Conservation (phyloP, 1,140 invertebrate species). For the Antheraea pernyi region DNA sequence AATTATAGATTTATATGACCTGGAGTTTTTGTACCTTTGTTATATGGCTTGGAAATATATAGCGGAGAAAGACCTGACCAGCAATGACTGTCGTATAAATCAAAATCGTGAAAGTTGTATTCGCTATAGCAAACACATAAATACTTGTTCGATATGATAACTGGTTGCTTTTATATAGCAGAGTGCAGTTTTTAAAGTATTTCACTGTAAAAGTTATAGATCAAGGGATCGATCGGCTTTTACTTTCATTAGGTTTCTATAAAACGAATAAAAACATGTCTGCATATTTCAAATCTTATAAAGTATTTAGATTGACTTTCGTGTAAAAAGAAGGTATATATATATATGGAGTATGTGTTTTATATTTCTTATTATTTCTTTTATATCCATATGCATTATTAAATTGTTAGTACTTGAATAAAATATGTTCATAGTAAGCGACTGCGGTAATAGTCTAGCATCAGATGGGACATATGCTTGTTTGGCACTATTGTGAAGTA, state of each 20-base stretch:
- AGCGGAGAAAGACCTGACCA: conserved; percentile 5
- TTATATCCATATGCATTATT: too few species aligned
- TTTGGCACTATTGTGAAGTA: too few species aligned
- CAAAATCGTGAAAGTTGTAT: conserved; percentile 12
- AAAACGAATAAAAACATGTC: background rate
- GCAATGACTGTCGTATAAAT: conserved; percentile 1
- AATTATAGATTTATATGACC: background rate
- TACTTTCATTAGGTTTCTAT: background rate
- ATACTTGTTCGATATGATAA: conserved; percentile 1
- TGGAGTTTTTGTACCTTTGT: background rate
- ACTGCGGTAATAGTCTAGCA: too few species aligned
- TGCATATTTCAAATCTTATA: too few species aligned
- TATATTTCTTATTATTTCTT: too few species aligned
- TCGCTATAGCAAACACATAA: background rate
- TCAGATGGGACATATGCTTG: too few species aligned
- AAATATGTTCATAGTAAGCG: too few species aligned
- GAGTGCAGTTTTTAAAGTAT: background rate
- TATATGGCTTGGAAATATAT: conserved; percentile 2
- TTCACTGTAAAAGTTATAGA: background rate
- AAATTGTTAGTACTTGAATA: too few species aligned
- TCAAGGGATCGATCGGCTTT: background rate
- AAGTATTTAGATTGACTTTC: too few species aligned
- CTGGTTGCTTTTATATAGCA: background rate
- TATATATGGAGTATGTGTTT: too few species aligned
- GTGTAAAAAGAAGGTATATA: too few species aligned